phyloP scores from a whole-genome alignment of 2,113 vertebrate species.

The Nibea albiflora region DNA sequence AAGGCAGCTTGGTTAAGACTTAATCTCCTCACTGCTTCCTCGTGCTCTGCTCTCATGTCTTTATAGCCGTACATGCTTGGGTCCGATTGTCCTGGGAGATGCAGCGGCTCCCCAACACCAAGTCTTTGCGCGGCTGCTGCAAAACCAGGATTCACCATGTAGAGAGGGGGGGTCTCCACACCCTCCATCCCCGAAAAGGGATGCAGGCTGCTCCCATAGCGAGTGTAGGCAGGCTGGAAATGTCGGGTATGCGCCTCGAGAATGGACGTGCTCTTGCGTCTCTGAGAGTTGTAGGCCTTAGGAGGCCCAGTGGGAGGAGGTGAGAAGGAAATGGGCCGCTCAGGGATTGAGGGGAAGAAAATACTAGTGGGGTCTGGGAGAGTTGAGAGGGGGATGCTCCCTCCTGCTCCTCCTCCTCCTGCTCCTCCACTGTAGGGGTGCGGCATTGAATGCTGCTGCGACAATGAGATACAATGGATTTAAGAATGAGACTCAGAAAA shows the following conservation, averaged over 20 bases:
- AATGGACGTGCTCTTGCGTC: conserved; percentile 98
- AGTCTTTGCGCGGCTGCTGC: conserved; percentile 86
- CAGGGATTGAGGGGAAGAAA: conserved; percentile 94
- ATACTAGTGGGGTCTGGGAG: conserved; percentile 89
- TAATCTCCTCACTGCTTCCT: conserved; percentile 88
- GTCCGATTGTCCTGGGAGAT: conserved; percentile 85
- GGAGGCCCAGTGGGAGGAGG: conserved; percentile 93
- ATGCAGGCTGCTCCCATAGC: conserved; percentile 90
- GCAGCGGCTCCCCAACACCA: conserved; percentile 87
- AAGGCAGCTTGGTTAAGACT: conserved; percentile 91
- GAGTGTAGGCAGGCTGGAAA: conserved; percentile 91
- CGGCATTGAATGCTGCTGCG: conserved; percentile 91
- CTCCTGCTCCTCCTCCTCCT: conserved; percentile 84
- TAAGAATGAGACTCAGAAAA: conserved; percentile 76
- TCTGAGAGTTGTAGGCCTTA: conserved; percentile 91
- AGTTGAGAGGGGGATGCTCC: conserved; percentile 76
- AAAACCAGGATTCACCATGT: conserved; percentile 84
- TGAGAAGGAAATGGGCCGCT: conserved; percentile 96
- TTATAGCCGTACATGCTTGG: conserved; percentile 84
- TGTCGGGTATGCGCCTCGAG: conserved; percentile 95
- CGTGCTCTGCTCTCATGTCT: conserved; percentile 89
- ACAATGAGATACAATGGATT: conserved; percentile 96
- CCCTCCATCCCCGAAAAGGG: conserved; percentile 86
- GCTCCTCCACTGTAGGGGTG: conserved; percentile 85
- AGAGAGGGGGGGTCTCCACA: conserved; percentile 66